Evolutionary conservation across 2,888 invertebrate species (phyloP).

Genomic region (Xestia rhomboidea): DNA sequence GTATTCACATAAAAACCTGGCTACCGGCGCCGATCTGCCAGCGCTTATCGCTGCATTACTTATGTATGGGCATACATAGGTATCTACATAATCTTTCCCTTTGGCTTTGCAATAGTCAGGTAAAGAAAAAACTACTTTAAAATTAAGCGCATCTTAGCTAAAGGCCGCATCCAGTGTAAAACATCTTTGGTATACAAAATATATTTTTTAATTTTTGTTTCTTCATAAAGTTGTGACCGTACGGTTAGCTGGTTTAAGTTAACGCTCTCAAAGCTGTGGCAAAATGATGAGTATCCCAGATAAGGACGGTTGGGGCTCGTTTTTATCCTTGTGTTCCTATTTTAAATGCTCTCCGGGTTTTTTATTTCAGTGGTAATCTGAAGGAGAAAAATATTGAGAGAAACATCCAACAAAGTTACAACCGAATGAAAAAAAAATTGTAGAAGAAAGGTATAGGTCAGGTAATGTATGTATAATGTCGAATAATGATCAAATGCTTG

Average conservation of each 20-base stretch:
- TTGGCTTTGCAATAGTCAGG: background rate
- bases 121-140: background rate
- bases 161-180: background rate
- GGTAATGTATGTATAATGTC: no score
- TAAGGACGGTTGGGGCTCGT: slow-evolving; percentile 47
- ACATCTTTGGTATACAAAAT: background rate
- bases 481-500: no score
- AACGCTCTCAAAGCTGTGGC: slow-evolving; percentile 52
- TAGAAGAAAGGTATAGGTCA: background rate
- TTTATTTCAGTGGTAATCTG: slow-evolving; percentile 42
- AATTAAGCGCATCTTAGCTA: background rate
- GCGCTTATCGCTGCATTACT: no score
- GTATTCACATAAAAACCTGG: no score
- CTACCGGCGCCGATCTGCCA: no score
- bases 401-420: background rate
- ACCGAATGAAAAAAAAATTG: background rate
- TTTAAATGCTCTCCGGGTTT: slow-evolving; percentile 38
- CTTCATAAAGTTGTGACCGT: slow-evolving; percentile 40
- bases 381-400: slow-evolving; percentile 25
- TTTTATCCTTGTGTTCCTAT: slow-evolving; percentile 54
- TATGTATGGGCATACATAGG: no score
- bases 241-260: slow-evolving; percentile 53
- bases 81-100: background rate
- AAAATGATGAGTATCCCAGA: slow-evolving; percentile 60
- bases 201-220: slow-evolving; percentile 12